Evolutionary conservation across 1,140 invertebrate genomes (phyloP).

Genomic region (Triops longicaudatus): DNA sequence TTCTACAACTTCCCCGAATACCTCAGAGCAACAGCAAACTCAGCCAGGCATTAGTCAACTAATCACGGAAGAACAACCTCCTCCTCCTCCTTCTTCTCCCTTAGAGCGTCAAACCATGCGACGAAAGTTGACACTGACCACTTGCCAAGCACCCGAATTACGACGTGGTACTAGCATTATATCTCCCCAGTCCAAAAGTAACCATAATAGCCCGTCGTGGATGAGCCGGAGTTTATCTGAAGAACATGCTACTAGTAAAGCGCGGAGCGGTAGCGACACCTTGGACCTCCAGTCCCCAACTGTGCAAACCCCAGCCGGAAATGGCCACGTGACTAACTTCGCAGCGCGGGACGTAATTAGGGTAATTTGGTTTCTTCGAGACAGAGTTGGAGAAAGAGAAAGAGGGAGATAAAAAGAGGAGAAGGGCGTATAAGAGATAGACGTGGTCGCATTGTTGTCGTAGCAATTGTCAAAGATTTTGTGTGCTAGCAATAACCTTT

Average conservation of each 20-base stretch:
- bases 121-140: constrained; percentile 11
- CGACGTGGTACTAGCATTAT: not conserved
- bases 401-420: no score
- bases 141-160: not conserved
- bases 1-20: constrained; percentile 8
- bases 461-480: not conserved
- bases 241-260: not conserved
- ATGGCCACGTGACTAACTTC: not conserved
- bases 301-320: not conserved
- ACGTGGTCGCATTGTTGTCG: not conserved
- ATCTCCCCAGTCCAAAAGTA: not conserved
- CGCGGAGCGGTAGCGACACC: not conserved
- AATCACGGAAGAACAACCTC: not conserved
- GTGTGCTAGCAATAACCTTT: not conserved
- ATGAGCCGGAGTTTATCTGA: constrained; percentile 6
- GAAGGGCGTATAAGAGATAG: not conserved
- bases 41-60: not conserved
- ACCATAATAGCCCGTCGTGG: not conserved
- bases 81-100: not conserved
- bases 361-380: not conserved
- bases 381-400: no score
- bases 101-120: not conserved
- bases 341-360: not conserved
- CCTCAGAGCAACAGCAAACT: not conserved
- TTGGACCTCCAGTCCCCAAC: not conserved